Base-by-base conservation (phyloP, 2,888 invertebrate genomes). In the Eulithis testata region DNA sequence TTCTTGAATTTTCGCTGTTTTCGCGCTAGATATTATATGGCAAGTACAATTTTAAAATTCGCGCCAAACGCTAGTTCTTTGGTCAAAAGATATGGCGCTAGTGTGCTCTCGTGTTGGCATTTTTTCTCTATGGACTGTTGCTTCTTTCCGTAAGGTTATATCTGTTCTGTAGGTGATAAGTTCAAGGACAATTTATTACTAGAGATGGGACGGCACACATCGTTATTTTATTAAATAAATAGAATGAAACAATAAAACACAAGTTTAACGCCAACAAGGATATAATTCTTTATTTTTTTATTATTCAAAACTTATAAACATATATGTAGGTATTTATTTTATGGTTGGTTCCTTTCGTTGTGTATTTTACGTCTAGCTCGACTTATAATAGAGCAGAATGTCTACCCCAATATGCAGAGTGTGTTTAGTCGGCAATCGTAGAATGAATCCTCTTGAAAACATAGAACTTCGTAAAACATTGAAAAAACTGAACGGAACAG, bases 381-480 rank as follows among this genome's bases (percentile, higher is more conserved):
- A 14, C 40, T 8, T 14, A 40, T 47, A 56, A 47, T 14, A 12
- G 3, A 47, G 14, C 5, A 56, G 12, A 31, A 61, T 61, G 60
- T 54, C 60, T 11, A 47, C 64, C 11, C 45, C 50, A 8, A 14
- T 65, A 43, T 65, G 65, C 43, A 60, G 52, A 60, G 60, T 65
- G 12, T 65, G 65, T 14, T 40, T 65, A 31, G 51, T 40, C 14
- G 51, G 45, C 14, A 52, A 65, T 47, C 50, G 44, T 6, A 51
- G 37, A 50, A 65, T 65, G 61, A 57, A 50, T 9, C 37, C 21
- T 40, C 37, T 61, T 45, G 53, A 58, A 54, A 58, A 54, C 27
- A 37, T 44, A 40, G 52, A 54, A 27, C 53, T 65, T 11, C 36
- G n/a, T 21, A 31, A 51, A 4, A 21, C 56, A 45, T 56, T 56